phyloP scores from a whole-genome alignment of 2,797 vertebrate species.

The Tamandua tetradactyla region DNA sequence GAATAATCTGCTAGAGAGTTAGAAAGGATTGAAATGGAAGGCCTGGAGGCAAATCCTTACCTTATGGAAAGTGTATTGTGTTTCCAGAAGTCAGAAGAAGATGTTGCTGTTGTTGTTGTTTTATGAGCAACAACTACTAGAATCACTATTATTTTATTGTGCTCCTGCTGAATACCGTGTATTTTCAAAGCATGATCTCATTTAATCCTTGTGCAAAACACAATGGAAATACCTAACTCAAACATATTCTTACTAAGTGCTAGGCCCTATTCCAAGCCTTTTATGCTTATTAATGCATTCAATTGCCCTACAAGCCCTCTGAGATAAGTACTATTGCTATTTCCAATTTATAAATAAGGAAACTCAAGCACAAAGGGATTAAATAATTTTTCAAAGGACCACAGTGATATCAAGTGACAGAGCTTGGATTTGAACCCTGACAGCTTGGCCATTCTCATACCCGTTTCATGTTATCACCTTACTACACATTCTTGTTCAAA shows the following conservation, averaged over 20 bases:
- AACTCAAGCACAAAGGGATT: conserved; percentile 32
- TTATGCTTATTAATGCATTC: conserved; percentile 59
- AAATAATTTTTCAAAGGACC: conserved; percentile 21
- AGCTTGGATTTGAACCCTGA: not conserved
- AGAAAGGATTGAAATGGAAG: not conserved
- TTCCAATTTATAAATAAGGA: conserved; percentile 53
- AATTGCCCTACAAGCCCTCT: conserved; percentile 44
- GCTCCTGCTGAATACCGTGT: not conserved
- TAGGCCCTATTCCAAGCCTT: conserved; percentile 40
- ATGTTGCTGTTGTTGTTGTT: not conserved
- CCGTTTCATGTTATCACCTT: not conserved
- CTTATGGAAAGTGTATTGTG: not conserved
- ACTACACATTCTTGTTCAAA: too few species aligned
- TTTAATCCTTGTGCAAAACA: conserved; percentile 40
- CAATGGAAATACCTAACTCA: not conserved
- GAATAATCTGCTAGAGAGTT: conserved; percentile 20
- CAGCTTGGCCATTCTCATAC: not conserved
- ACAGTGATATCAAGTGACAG: not conserved
- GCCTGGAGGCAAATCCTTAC: not conserved
- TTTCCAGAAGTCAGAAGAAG: not conserved
- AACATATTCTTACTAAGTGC: conserved; percentile 50
- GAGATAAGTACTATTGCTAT: conserved; percentile 44
- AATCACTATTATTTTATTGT: conserved; percentile 14
- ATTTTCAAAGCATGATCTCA: conserved; percentile 49
- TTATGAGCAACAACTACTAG: not conserved